These are phyloP conservation scores for Rhodinocichla rosea DNA, from an alignment of 2,113 vertebrate species.

Conservation along the genomic window DNA sequence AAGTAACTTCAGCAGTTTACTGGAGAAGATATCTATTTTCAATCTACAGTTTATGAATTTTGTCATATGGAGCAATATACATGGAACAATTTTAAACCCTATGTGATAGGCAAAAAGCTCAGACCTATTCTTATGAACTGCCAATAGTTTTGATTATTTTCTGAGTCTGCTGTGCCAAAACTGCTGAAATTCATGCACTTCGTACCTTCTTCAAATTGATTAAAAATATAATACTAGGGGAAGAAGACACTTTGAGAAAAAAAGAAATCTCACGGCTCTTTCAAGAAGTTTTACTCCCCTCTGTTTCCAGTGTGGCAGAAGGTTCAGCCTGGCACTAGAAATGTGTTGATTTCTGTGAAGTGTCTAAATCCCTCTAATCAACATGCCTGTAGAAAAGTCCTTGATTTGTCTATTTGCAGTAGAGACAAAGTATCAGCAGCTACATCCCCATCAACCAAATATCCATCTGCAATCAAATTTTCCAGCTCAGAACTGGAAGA, in stretches of 20 bases:
- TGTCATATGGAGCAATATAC: neutral
- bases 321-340: neutral
- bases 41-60: neutral
- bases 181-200: neutral
- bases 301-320: neutral
- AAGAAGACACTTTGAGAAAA: neutral
- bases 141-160: neutral
- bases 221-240: neutral
- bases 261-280: neutral
- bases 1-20: neutral
- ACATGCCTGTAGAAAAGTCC: neutral
- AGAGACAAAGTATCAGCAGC: neutral
- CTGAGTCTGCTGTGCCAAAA: neutral
- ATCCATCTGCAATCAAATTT: neutral
- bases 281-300: neutral
- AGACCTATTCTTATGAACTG: neutral
- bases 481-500: neutral
- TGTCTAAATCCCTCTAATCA: neutral
- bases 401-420: neutral
- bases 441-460: neutral
- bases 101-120: neutral
- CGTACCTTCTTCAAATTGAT: neutral
- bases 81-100: neutral
- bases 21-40: neutral
- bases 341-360: neutral